Evolutionary conservation across 2,888 invertebrate species (phyloP).

Genomic region (Ophioninae sp.): DNA sequence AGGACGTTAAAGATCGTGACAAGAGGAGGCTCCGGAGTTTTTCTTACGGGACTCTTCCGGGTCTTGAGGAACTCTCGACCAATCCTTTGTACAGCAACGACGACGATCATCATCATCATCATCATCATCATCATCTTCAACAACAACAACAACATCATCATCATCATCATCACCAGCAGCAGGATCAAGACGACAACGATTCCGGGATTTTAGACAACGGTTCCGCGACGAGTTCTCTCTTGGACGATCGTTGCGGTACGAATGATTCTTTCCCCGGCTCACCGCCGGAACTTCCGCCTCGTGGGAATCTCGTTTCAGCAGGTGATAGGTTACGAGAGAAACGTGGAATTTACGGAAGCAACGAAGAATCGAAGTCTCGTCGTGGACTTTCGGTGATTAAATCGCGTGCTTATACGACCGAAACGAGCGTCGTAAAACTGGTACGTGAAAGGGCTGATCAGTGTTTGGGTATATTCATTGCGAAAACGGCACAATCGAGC

Average conservation of each 20-base stretch:
- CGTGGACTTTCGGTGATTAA: constrained; percentile 69
- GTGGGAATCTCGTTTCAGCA: constrained; percentile 31
- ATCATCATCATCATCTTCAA: too few species aligned
- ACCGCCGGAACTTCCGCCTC: constrained; percentile 76
- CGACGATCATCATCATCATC: too few species aligned
- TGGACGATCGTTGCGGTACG: constrained; percentile 78
- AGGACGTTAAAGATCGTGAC: constrained; percentile 74
- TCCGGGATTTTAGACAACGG: constrained; percentile 89
- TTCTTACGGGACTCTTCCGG: constrained; percentile 89
- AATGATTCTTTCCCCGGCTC: constrained; percentile 63
- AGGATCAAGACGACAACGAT: constrained; percentile 88
- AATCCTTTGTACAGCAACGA: constrained; percentile 86
- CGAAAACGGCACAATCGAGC: constrained; percentile 83
- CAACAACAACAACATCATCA: constrained; percentile 82
- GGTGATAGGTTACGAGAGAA: not conserved
- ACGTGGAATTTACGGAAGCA: not conserved
- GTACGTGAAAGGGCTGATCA: constrained; percentile 83
- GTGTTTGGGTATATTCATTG: constrained; percentile 88
- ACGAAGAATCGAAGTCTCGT: constrained; percentile 16
- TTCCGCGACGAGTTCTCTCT: constrained; percentile 86
- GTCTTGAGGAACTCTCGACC: constrained; percentile 87
- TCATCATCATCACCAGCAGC: constrained; percentile 84
- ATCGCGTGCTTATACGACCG: constrained; percentile 72
- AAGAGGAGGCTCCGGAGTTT: constrained; percentile 84
- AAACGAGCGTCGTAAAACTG: constrained; percentile 83